A percentile compares a stretch with the other conserved stretches of the same genome.
These are phyloP conservation scores for Pterostichus madidus DNA, from an alignment of 2,888 invertebrate genomes.

Conservation along the genomic window DNA sequence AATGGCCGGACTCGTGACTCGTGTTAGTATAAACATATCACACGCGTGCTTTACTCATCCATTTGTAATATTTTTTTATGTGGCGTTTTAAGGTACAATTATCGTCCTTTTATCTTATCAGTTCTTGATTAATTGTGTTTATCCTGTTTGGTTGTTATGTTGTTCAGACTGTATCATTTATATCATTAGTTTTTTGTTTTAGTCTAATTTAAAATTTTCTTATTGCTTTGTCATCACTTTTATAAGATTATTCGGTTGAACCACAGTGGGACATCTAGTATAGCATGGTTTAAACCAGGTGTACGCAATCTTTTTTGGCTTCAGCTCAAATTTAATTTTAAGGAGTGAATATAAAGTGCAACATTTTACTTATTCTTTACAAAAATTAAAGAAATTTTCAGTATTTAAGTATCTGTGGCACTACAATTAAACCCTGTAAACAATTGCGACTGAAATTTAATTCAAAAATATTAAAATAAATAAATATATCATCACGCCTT, in stretches of 20 bases:
- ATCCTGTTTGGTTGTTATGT: conserved; percentile 21
- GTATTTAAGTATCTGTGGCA: too few species aligned
- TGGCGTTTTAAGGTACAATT: conserved; percentile 35
- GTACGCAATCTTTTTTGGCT: too few species aligned
- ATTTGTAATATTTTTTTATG: conserved; percentile 51
- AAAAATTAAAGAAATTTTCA: too few species aligned
- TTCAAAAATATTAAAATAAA: too few species aligned
- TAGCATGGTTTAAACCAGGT: too few species aligned
- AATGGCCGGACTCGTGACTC: background rate
- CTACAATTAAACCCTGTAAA: too few species aligned
- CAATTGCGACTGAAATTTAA: too few species aligned
- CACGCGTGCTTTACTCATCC: conserved; percentile 36
- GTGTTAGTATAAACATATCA: conserved; percentile 45
- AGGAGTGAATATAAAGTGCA: too few species aligned
- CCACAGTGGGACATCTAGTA: too few species aligned
- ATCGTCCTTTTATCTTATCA: conserved; percentile 47
- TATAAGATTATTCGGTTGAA: conserved; percentile 6
- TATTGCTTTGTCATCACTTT: conserved; percentile 34
- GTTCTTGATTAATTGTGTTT: conserved; percentile 53
- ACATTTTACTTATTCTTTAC: too few species aligned
- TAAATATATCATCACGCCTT: too few species aligned
- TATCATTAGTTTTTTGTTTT: conserved; percentile 36
- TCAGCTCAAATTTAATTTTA: too few species aligned
- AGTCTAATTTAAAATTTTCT: conserved; percentile 24
- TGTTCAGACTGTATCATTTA: conserved; percentile 9